Percentiles rank a stretch among this genome's conserved stretches.
Conservation (phyloP, 2,113 vertebrate species). For the Melanocharis versteri region DNA sequence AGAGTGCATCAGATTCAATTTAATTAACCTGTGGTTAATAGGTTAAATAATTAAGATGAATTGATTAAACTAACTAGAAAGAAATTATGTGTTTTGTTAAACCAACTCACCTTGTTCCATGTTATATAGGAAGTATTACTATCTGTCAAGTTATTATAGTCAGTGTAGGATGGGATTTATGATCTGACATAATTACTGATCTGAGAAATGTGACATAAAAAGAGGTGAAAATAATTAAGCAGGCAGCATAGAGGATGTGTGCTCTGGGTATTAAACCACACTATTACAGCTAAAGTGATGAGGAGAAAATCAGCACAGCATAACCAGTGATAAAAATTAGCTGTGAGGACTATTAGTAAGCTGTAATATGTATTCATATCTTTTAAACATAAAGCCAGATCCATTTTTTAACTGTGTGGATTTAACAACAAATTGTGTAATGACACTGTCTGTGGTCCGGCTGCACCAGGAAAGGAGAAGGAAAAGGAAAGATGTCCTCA, state of each 20-base stretch:
- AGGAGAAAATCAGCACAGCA: background rate
- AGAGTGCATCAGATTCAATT: background rate
- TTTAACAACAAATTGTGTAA: background rate
- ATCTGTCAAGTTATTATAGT: background rate
- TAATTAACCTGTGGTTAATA: slow-evolving; percentile 24
- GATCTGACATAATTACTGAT: background rate
- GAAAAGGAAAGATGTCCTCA: background rate
- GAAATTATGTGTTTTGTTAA: background rate
- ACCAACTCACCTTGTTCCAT: background rate
- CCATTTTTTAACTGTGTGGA: background rate
- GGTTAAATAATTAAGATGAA: slow-evolving; percentile 13
- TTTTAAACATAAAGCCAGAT: background rate
- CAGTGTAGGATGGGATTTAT: background rate
- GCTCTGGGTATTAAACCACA: background rate
- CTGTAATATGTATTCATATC: background rate
- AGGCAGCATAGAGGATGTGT: background rate
- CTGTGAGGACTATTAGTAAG: background rate
- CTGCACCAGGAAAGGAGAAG: background rate
- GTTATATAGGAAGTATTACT: background rate
- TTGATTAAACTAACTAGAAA: slow-evolving; percentile 12
- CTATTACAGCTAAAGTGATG: background rate
- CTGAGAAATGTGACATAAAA: background rate
- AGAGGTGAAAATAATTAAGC: background rate
- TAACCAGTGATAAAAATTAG: background rate
- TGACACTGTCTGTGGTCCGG: background rate